A percentile compares a stretch with the other conserved stretches of the same genome.
phyloP scores from a whole-genome alignment of 2,113 vertebrate genomes.

The Callopanchax toddi region DNA sequence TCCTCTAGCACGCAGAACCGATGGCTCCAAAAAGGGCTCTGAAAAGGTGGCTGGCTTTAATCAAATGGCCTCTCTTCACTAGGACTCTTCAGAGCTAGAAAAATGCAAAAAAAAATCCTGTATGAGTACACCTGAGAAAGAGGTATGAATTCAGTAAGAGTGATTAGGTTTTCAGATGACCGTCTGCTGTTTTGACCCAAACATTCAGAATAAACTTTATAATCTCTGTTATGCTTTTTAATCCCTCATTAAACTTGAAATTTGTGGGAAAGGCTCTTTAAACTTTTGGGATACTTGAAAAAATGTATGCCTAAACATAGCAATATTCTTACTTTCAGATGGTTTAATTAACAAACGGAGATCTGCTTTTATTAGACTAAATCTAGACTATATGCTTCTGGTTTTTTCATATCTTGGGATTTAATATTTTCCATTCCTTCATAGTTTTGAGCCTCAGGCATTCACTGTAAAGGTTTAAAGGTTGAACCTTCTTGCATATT shows the following conservation, averaged over 20 bases:
- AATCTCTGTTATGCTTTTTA: background rate
- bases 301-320: constrained; percentile 2
- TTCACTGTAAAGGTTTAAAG: background rate
- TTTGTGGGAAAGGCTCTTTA: background rate
- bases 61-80: constrained; percentile 30
- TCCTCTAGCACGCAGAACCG: constrained; percentile 31
- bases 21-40: constrained; percentile 22
- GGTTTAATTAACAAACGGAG: constrained; percentile 11
- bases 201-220: background rate
- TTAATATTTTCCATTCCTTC: background rate
- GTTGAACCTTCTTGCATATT: background rate
- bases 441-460: background rate
- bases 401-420: background rate
- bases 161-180: background rate
- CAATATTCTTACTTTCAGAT: background rate
- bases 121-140: constrained; percentile 5
- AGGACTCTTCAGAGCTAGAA: constrained; percentile 16
- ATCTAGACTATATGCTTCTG: background rate
- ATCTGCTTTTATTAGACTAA: constrained; percentile 3
- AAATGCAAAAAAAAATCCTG: constrained; percentile 13
- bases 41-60: constrained; percentile 57
- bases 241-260: background rate
- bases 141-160: background rate
- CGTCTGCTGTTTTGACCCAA: constrained; percentile 3
- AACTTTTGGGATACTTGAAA: background rate